Percentiles rank a stretch among this genome's conserved stretches.
phyloP scores from a whole-genome alignment of 1,140 invertebrate genomes.

The Calosoma granatense region DNA sequence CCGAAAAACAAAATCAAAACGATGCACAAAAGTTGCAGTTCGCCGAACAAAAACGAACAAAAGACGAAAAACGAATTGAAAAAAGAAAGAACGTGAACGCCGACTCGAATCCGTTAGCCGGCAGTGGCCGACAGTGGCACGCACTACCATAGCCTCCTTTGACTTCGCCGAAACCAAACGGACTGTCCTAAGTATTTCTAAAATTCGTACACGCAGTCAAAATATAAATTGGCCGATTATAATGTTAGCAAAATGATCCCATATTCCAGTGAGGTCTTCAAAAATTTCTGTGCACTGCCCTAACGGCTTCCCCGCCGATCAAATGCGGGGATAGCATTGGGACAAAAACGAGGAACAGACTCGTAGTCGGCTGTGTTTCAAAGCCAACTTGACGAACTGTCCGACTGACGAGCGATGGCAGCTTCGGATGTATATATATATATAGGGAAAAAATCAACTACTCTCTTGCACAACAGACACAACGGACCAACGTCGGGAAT shows the following conservation, averaged over 20 bases:
- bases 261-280: neutral
- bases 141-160: no score
- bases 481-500: neutral
- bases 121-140: no score
- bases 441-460: neutral
- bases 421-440: no score
- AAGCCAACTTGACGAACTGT: neutral
- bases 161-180: no score
- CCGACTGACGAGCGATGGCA: neutral
- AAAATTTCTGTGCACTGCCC: no score
- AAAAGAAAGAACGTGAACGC: neutral
- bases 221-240: constrained; percentile 29
- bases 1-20: constrained; percentile 1
- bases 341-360: neutral
- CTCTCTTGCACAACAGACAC: neutral
- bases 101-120: neutral
- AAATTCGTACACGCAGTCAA: constrained; percentile 21
- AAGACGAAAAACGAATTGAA: neutral
- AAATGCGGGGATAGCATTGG: neutral
- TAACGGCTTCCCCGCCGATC: no score
- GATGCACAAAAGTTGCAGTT: no score
- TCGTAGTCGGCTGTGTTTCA: neutral
- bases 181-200: constrained; percentile 24
- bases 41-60: neutral
- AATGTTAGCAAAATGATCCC: constrained; percentile 13